Base-by-base conservation (phyloP, 2,888 invertebrate genomes). In the Tipula unca region DNA sequence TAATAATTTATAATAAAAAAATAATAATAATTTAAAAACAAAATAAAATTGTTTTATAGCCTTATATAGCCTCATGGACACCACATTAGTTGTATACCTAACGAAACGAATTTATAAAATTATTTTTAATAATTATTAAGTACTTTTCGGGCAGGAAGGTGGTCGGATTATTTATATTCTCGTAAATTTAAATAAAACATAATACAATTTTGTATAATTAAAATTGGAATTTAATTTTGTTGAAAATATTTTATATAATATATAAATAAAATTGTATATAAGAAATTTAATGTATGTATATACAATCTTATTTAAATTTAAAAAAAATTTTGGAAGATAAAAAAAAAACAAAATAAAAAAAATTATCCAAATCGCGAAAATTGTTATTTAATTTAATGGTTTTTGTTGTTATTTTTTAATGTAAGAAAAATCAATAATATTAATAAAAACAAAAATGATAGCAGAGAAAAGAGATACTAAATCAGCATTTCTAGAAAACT, bases 321-420 rank as follows among this genome's bases (percentile, higher is more conserved):
- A n/a, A n/a, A n/a, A n/a, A n/a, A n/a, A 2, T 69, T 69, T 69
- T 69, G 69, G 69, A 69, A 69, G 69, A 69, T 69, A 25, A 10
- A 1, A 69, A 25, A 54, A 54, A 17, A 6, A 6, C 4, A 54
- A 17, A 6, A 6, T 6, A 69, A 69, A 69, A 25, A 69, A 69
- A 69, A 25, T 69, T 69, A 69, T 69, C 69, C 69, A 69, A 69
- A 69, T 69, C 69, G 69, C 69, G 69, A 69, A 69, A 69, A 69
- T 69, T 69, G 69, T 69, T 69, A 69, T 69, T 69, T 69, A n/a
- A 69, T 69, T 48, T 25, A 69, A 69, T 69, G 69, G 25, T 69
- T 48, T 48, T 69, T 69, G 69, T 48, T 48, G 48, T 69, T 69
- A 69, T 69, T 69, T 69, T 48, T 69, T 69, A 69, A 69, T 69